Percentiles rank a stretch among this genome's conserved stretches.
phyloP scores from a whole-genome alignment of 2,888 invertebrate species.

The Drosophila meridiana region DNA sequence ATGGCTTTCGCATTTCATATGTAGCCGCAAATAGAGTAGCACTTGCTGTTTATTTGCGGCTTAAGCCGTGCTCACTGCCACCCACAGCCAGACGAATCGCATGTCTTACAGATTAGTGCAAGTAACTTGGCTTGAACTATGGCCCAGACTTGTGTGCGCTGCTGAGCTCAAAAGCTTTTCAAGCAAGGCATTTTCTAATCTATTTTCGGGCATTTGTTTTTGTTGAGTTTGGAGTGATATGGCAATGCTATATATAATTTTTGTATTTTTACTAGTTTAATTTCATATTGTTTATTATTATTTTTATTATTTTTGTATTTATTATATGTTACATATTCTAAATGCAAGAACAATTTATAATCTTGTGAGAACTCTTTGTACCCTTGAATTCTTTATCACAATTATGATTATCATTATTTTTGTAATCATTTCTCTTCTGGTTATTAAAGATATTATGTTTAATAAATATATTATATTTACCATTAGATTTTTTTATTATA shows the following conservation, averaged over 20 bases:
- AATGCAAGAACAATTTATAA: no score
- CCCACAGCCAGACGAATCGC: conserved; percentile 38
- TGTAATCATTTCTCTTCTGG: no score
- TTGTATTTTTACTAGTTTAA: no score
- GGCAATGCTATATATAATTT: background rate
- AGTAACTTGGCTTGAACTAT: conserved; percentile 6
- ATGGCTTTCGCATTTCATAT: conserved; percentile 48
- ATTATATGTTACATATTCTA: no score
- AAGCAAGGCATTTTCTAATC: background rate
- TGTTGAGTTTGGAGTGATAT: background rate
- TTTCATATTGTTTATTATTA: no score
- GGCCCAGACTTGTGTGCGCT: background rate
- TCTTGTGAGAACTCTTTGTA: no score
- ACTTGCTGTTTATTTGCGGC: conserved; percentile 71
- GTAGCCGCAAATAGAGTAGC: conserved; percentile 55
- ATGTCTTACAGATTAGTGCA: conserved; percentile 8
- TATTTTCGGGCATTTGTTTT: background rate
- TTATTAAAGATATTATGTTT: no score
- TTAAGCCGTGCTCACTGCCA: conserved; percentile 60
- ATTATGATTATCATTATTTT: no score
- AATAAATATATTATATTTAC: no score
- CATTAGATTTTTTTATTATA: no score
- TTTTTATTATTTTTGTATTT: no score
- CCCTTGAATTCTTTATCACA: no score
- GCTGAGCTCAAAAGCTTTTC: background rate